Conservation (phyloP, 2,888 invertebrate genomes). For the Tipula vernalis region DNA sequence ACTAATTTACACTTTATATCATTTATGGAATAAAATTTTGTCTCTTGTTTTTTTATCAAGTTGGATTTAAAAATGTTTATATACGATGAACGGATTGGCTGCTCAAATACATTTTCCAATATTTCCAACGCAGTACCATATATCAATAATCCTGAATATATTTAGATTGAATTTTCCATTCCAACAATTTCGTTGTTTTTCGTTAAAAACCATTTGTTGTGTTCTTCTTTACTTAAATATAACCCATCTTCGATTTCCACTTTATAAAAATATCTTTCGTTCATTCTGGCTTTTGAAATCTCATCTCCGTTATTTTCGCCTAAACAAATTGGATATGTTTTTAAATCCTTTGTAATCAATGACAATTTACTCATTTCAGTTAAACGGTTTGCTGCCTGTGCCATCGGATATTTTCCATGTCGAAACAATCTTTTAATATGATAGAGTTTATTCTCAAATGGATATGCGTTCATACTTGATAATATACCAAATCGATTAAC, state of each 20-base stretch:
- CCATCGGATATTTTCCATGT: not conserved
- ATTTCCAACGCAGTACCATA: no score
- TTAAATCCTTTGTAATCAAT: not conserved
- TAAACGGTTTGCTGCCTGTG: not conserved
- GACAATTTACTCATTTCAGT: not conserved
- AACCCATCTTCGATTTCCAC: no score
- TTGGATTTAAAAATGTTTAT: no score
- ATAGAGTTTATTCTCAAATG: no score
- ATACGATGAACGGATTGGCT: no score
- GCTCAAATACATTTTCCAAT: no score
- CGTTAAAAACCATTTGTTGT: no score
- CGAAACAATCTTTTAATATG: not conserved
- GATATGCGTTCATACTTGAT: not conserved
- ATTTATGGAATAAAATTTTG: no score
- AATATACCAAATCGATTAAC: not conserved
- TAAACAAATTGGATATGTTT: not conserved
- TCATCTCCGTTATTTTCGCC: not conserved
- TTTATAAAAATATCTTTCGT: not conserved
- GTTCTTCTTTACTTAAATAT: no score
- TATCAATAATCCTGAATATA: not conserved
- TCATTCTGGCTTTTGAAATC: not conserved
- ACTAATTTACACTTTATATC: no score
- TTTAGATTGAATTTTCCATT: not conserved
- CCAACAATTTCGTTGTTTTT: no score
- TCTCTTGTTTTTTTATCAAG: no score